Base-by-base conservation (phyloP, 2,113 vertebrate genomes). In the Archilochus colubris region DNA sequence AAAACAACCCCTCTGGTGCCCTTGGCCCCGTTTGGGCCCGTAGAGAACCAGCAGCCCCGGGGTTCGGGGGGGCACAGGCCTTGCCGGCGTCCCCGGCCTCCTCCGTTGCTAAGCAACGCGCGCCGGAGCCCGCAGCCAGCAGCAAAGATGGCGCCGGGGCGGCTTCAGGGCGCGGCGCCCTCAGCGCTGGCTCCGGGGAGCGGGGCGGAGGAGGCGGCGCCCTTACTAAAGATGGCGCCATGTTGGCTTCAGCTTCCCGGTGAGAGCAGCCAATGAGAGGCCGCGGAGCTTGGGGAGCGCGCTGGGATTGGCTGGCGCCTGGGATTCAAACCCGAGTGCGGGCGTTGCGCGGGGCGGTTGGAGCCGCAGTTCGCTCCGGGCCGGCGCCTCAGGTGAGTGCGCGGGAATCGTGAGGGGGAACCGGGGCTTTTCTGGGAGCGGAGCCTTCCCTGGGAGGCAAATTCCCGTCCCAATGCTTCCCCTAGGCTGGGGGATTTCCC, bases 321-420 rank as follows among this genome's bases (percentile, higher is more conserved):
- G 14, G 36, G 72, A 94, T 96, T 97, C 94, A 91, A 97, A 97
- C 86, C 59, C 8, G 12, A 77, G 54, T 40, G 97, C 92, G 66
- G 57, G 86, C 2, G 91, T 76, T 82, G 19, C 19, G 46, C 2
- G 7, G 28, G 82, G 70, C 64, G 22, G 89, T 67, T 19, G 62
- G 20, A 31, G 66, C 0, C 0, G 25, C 59, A 57, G 73, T 8
- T 21, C 10, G 73, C 3, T 27, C 15, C 28, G 54, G 31, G n/a
- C 8, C 4, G 83, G 62, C 24, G 75, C 53, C 30, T 18, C 25
- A 1, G 82, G 51, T 54, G 86, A 69, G 82, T 20, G 57, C 1
- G 22, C 3, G 78, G 36, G n/a, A 25, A 48, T 18, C 18, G 40
- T 12, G 28, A 17, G 16, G 30, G 51, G 12, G 3, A 7, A 36